Base-by-base conservation (phyloP, 2,113 vertebrate genomes). In the Heterocephalus glaber region DNA sequence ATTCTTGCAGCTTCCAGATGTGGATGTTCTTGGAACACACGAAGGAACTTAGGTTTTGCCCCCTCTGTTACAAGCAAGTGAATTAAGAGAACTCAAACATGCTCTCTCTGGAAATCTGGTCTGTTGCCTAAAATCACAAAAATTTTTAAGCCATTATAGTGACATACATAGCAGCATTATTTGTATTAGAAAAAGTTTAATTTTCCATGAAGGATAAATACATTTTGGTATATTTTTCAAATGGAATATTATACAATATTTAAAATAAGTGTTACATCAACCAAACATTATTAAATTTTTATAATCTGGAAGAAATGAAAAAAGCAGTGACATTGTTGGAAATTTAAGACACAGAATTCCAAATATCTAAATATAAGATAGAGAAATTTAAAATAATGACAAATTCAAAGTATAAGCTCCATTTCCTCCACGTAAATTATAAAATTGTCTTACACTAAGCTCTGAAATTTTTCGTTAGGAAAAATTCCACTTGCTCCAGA, bases 241-340 rank as follows among this genome's bases (percentile, higher is more conserved):
- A 54, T 70, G 52, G 26, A 87, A 84, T 94, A 63, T 94, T 90
- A 86, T 41, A 41, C 5, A 86, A n/a, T 38, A 84, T 93, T 95
- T 76, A 92, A 89, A 95, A 70, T 83, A 56, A 89, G n/a, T 56
- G 3, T 33, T 80, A 33, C 0, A 26, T 87, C 8, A 20, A 19
- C 60, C 44, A 13, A 49, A 58, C 12, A 7, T 65, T 22, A 9
- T 87, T 92, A 76, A 76, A 65, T 82, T 93, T 94, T 19, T 66
- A 0, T 90, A 70, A 87, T 77, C 13, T 66, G 52, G 56, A 58
- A 58, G 13, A 33, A 74, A 41, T 63, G 22, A 49, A 60, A 72
- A 94, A 92, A 77, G 14, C 19, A 86, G 33, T 56, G 26, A 8
- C 35, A 65, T 8, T 94, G 33, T 65, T 86, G 35, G 68, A 87